Conservation (phyloP, 2,888 invertebrate species). For the Sceliomorpha sp. region DNA sequence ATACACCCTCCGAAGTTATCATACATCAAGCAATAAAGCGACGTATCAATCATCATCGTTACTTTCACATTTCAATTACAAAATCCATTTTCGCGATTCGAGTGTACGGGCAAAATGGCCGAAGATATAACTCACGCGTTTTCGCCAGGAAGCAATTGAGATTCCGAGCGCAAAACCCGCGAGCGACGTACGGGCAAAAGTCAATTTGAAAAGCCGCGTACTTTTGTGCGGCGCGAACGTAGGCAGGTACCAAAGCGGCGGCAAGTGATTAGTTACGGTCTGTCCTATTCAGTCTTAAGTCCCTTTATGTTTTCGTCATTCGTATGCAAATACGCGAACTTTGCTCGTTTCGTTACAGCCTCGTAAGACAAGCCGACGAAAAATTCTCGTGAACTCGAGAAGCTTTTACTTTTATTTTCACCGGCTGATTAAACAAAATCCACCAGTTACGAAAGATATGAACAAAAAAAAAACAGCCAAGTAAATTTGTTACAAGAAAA, state of each 20-base stretch:
- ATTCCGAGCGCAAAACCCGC: constrained; percentile 21
- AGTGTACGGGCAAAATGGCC: not conserved
- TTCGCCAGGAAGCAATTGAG: constrained; percentile 15
- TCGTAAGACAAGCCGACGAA: constrained; percentile 41
- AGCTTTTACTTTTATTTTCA: constrained; percentile 42
- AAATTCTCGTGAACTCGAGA: constrained; percentile 23
- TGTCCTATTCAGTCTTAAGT: constrained; percentile 54
- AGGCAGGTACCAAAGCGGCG: constrained; percentile 31
- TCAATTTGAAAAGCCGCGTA: constrained; percentile 38
- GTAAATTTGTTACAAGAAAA: too few relatives aligned
- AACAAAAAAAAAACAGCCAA: too few relatives aligned
- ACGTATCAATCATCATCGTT: not conserved
- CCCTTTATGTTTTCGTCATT: constrained; percentile 69
- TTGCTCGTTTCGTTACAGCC: constrained; percentile 46
- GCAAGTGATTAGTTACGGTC: constrained; percentile 72
- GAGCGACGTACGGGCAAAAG: not conserved
- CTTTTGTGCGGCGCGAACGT: constrained; percentile 33
- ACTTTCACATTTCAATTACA: constrained; percentile 3
- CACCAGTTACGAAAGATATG: too few relatives aligned
- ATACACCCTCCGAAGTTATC: too few relatives aligned
- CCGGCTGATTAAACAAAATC: too few relatives aligned
- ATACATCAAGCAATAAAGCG: too few relatives aligned
- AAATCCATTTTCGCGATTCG: constrained; percentile 2
- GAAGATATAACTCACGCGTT: constrained; percentile 13
- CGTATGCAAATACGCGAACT: constrained; percentile 71